Percentiles rank a stretch among this genome's conserved stretches.
These are phyloP conservation scores for Zhuqinia jingwanae DNA, from an alignment of 2,888 invertebrate species.

Conservation along the genomic window DNA sequence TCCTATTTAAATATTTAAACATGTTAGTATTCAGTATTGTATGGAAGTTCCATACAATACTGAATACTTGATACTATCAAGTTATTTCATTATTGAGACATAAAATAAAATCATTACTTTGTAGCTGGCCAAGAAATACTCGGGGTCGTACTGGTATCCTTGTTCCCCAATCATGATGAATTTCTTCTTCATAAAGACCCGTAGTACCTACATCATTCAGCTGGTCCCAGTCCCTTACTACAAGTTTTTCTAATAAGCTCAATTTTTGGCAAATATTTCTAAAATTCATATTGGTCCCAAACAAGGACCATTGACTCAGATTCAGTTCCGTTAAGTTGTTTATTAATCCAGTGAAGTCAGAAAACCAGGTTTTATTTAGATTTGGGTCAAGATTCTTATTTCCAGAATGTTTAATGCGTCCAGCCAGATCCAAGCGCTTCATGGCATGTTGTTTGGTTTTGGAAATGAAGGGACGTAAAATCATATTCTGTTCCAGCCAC, in stretches of 20 bases:
- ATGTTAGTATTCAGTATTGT: not conserved
- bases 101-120: constrained; percentile 44
- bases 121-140: constrained; percentile 60
- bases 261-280: constrained; percentile 71
- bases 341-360: constrained; percentile 61
- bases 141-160: constrained; percentile 32
- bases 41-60: too few relatives aligned
- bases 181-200: constrained; percentile 71
- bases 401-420: constrained; percentile 55
- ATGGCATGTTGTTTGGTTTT: constrained; percentile 29
- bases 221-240: constrained; percentile 73
- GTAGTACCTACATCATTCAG: constrained; percentile 75
- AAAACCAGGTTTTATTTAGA: constrained; percentile 72
- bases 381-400: constrained; percentile 70
- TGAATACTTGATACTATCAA: too few relatives aligned
- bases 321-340: constrained; percentile 68
- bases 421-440: constrained; percentile 62
- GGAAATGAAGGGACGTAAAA: constrained; percentile 65
- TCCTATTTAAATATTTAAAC: constrained; percentile 47
- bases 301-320: constrained; percentile 72
- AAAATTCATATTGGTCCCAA: constrained; percentile 76
- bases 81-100: too few relatives aligned
- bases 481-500: constrained; percentile 75
- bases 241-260: constrained; percentile 63
- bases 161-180: constrained; percentile 65